Evolutionary conservation across 2,797 vertebrate species (phyloP).

Genomic region (Steatocranus sp.): DNA sequence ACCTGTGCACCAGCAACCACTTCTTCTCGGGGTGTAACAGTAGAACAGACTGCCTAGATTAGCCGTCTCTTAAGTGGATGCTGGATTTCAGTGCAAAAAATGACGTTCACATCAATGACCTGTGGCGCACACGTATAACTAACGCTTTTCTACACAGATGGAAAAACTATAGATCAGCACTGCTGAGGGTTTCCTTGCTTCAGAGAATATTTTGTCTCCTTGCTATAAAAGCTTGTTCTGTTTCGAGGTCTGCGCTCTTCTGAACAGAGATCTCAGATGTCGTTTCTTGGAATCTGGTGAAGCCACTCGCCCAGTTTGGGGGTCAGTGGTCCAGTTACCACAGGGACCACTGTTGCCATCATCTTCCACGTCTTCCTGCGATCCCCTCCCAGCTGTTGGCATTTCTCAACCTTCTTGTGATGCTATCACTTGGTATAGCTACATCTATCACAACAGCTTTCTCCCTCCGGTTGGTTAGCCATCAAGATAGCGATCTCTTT

Average conservation of each 20-base stretch:
- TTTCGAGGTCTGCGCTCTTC: not conserved
- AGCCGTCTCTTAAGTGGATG: accelerated
- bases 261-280: not conserved
- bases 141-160: not conserved
- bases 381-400: not conserved
- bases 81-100: not conserved
- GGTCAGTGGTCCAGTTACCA: not conserved
- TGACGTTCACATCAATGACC: not conserved
- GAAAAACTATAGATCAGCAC: not conserved
- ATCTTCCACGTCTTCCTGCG: not conserved
- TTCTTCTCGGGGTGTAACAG: not conserved
- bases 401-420: not conserved
- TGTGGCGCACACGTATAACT: not conserved
- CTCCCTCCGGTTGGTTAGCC: not conserved
- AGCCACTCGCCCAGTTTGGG: not conserved
- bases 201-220: not conserved
- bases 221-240: not conserved
- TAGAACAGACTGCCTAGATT: not conserved
- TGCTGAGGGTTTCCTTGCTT: not conserved
- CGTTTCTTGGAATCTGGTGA: not conserved
- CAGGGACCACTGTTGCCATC: not conserved
- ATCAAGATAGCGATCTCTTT: not conserved
- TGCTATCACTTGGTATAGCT: not conserved
- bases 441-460: not conserved
- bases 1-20: not conserved